phyloP scores from a whole-genome alignment of 2,888 invertebrate species.

The Gari tellinella region DNA sequence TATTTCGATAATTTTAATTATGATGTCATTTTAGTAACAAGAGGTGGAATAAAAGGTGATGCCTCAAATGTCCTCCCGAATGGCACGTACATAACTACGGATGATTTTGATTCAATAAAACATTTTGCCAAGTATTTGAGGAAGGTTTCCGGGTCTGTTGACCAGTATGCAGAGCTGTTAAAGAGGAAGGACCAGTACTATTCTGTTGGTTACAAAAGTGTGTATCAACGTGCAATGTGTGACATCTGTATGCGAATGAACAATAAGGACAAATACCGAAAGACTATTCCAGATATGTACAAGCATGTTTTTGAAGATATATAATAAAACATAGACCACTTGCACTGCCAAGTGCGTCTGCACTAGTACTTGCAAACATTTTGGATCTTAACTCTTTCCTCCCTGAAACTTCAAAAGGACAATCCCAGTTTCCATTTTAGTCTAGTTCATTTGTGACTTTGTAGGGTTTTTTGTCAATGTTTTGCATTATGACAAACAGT shows the following conservation, averaged over 20 bases:
- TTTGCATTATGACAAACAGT: no score
- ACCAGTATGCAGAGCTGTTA: no score
- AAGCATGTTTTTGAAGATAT: constrained; percentile 14
- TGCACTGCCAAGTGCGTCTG: no score
- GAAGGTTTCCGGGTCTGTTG: constrained; percentile 17
- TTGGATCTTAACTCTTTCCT: no score
- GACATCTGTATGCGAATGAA: constrained; percentile 37
- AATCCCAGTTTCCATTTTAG: no score
- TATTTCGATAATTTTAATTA: no score
- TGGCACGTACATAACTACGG: constrained; percentile 31
- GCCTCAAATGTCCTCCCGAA: constrained; percentile 9
- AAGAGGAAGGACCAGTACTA: constrained; percentile 36
- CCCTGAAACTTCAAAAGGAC: no score
- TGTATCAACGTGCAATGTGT: no score
- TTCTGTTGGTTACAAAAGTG: constrained; percentile 24
- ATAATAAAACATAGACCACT: no score
- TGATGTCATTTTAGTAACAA: constrained; percentile 11
- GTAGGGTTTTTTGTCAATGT: no score
- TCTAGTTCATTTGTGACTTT: no score
- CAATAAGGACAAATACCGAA: constrained; percentile 28
- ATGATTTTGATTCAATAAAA: constrained; percentile 30
- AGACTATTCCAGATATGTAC: constrained; percentile 30
- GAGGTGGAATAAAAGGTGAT: constrained; percentile 30
- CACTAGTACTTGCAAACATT: no score
- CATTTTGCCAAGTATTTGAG: constrained; percentile 24